These are phyloP conservation scores for Drosophila affinis DNA, from an alignment of 2,888 invertebrate species.

Conservation along the genomic window DNA sequence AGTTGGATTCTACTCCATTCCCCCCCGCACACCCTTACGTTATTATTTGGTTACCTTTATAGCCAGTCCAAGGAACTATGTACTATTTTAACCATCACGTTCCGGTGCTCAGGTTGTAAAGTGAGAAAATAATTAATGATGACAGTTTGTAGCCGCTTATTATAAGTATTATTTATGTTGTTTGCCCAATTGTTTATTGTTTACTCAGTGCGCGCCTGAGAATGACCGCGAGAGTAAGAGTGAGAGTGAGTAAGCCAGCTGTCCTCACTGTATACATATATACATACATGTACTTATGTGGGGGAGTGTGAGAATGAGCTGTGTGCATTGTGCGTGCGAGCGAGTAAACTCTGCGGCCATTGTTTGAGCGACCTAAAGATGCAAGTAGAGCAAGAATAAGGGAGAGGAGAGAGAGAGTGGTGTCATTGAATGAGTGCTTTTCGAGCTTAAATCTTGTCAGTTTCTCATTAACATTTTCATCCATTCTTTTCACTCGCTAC, in stretches of 20 bases:
- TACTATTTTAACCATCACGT: conserved; percentile 39
- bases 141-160: conserved; percentile 57
- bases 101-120: conserved; percentile 18
- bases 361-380: neutral
- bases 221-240: conserved; percentile 1
- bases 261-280: neutral
- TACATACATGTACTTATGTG: neutral
- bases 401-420: neutral
- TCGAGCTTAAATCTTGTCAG: neutral
- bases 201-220: neutral
- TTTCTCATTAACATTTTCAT: neutral
- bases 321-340: conserved; percentile 9
- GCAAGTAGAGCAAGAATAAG: neutral
- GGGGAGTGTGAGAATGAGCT: conserved; percentile 23
- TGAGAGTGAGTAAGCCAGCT: neutral
- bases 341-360: neutral
- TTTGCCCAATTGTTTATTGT: conserved; percentile 32
- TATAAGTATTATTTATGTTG: conserved; percentile 48
- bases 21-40: neutral
- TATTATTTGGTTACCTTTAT: conserved; percentile 12
- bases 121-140: conserved; percentile 63
- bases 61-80: conserved; percentile 32
- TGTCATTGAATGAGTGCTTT: neutral
- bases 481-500: neutral
- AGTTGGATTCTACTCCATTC: conserved; percentile 22